Evolutionary conservation across 2,888 invertebrate genomes (phyloP), one percentile per base, ranked within the genome.

Genomic region (Atrina japonica): DNA sequence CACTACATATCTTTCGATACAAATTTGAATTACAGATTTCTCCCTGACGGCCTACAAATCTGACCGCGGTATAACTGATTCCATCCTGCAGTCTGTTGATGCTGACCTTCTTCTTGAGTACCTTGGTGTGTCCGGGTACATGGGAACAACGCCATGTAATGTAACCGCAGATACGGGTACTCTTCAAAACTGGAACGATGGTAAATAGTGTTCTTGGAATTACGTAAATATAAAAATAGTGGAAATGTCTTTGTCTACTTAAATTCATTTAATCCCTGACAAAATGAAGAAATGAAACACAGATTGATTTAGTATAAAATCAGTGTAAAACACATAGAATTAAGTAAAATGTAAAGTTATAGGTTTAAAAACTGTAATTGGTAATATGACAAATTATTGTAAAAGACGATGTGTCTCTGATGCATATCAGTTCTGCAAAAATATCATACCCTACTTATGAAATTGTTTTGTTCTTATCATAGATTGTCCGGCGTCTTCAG

Each of bases 21-120:
- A n/a, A n/a, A n/a, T n/a, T n/a, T n/a, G n/a, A 45, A n/a, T 60
- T 55, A 1, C 49, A 70, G 70, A 66, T 49, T 70, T 70, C 55
- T 70, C 70, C 55, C 59, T 66, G 5, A 47, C 27, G 1, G 49
- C 43, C 25, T 70, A 66, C 66, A 61, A 41, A 25, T n/a, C 49
- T 16, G 30, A n/a, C 14, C 35, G 45, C 25, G 59, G 40, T 23
- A 45, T 61, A 5, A 47, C 61, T 11, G 56, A 35, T 3, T 30
- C 47, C 2, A 29, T 55, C n/a, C 30, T 70, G 29, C 29, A 47
- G 6, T 11, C 40, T 47, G 41, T 53, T 21, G 49, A 27, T 40
- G 29, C 56, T 11, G 70, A 66, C 35, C 55, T 49, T 41, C 47
- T 66, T n/a, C 30, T 70, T 55, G 70, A 70, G 56, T 55, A 70